These are phyloP conservation scores for Mastacembelus armatus DNA, from an alignment of 2,797 vertebrate species.

Conservation along the genomic window DNA sequence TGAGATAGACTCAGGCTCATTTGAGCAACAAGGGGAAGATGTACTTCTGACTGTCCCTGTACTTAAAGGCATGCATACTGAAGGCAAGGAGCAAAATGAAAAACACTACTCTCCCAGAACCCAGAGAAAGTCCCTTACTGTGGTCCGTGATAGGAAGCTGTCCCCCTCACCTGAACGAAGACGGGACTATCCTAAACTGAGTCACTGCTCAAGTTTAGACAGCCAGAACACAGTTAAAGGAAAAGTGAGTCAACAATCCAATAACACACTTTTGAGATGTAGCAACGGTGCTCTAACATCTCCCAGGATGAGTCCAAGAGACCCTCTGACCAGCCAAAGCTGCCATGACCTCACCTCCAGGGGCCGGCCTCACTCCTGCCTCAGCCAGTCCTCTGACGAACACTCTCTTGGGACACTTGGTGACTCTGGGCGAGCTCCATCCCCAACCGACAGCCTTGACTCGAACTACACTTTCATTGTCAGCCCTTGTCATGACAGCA, in stretches of 20 bases:
- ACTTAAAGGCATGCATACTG: conserved; percentile 70
- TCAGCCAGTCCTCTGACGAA: conserved; percentile 80
- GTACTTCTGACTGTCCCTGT: conserved; percentile 76
- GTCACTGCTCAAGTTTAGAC: conserved; percentile 59
- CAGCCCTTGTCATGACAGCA: conserved; percentile 74
- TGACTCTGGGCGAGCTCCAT: conserved; percentile 76
- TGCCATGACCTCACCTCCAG: conserved; percentile 76
- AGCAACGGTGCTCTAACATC: conserved; percentile 45
- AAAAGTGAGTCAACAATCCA: conserved; percentile 44
- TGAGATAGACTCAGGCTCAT: conserved; percentile 67
- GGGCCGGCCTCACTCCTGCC: conserved; percentile 65
- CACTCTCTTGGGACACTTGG: conserved; percentile 68
- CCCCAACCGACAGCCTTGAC: conserved; percentile 85
- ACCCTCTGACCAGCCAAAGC: conserved; percentile 74
- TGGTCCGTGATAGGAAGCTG: conserved; percentile 38
- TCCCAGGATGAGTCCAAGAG: conserved; percentile 51
- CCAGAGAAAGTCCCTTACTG: conserved; percentile 50
- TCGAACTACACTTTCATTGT: conserved; percentile 87
- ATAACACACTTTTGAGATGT: conserved; percentile 35
- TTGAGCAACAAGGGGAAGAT: conserved; percentile 62
- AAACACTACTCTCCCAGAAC: conserved; percentile 48
- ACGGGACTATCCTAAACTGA: conserved; percentile 43
- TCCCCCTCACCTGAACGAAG: conserved; percentile 67
- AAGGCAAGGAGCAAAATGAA: conserved; percentile 56
- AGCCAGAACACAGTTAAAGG: conserved; percentile 45